A percentile compares a stretch with the other conserved stretches of the same genome.
Evolutionary conservation across 2,113 vertebrate species (phyloP).

Genomic region (Myxocyprinus asiaticus): DNA sequence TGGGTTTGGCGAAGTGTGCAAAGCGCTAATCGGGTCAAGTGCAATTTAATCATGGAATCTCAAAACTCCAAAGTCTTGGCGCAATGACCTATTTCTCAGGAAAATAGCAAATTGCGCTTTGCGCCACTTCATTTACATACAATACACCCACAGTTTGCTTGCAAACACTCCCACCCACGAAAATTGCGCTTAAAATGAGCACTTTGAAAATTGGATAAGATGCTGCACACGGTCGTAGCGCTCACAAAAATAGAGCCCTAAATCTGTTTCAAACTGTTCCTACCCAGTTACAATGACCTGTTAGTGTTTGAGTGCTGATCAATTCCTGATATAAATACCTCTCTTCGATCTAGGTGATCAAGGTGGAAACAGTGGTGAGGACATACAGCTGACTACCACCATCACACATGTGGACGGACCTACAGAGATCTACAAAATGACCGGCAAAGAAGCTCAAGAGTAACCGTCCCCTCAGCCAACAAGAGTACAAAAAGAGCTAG

Average conservation of each 20-base stretch:
- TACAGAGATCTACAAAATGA: slow-evolving; percentile 92
- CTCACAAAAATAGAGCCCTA: too few relatives aligned
- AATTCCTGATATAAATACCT: background rate
- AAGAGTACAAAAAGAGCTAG: background rate
- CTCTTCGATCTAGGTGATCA: slow-evolving; percentile 71
- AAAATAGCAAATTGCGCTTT: too few relatives aligned
- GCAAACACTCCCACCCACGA: too few relatives aligned
- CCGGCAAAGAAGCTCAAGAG: slow-evolving; percentile 92
- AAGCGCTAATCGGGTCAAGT: too few relatives aligned
- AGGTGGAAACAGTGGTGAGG: slow-evolving; percentile 85
- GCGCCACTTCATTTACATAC: too few relatives aligned
- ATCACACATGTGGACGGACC: slow-evolving; percentile 92
- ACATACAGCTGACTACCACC: slow-evolving; percentile 93
- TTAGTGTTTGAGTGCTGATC: background rate
- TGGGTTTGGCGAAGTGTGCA: too few relatives aligned
- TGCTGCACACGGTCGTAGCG: too few relatives aligned
- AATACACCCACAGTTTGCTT: too few relatives aligned
- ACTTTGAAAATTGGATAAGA: too few relatives aligned
- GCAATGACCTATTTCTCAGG: too few relatives aligned
- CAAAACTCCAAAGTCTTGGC: too few relatives aligned
- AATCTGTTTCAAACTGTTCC: background rate
- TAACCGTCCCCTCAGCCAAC: slow-evolving; percentile 58
- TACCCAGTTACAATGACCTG: background rate
- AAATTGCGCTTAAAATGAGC: background rate
- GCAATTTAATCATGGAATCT: too few relatives aligned